Evolutionary conservation across 2,888 invertebrate species (phyloP).

Genomic region (Leucozona laternaria): DNA sequence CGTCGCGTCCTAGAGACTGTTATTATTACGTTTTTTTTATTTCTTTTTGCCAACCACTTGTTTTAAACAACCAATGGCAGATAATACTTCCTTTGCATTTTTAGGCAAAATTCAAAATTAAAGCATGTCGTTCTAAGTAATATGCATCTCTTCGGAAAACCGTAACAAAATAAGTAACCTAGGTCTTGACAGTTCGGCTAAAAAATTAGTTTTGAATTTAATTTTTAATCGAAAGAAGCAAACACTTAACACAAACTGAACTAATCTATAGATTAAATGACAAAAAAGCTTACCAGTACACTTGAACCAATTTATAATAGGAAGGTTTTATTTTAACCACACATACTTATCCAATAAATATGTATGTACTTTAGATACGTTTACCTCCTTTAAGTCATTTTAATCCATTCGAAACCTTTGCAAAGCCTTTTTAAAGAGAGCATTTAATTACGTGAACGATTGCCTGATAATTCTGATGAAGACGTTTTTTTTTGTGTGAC

Average conservation of each 20-base stretch:
- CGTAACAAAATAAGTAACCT: too few species aligned
- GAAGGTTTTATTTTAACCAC: not conserved
- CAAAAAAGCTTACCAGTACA: not conserved
- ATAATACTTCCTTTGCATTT: too few species aligned
- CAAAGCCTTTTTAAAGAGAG: conserved; percentile 1
- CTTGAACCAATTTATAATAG: not conserved
- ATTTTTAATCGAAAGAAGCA: not conserved
- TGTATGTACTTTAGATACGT: not conserved
- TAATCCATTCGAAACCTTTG: conserved; percentile 29
- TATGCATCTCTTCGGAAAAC: too few species aligned
- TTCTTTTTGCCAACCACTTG: too few species aligned
- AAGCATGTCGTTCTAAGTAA: too few species aligned
- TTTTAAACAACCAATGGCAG: too few species aligned
- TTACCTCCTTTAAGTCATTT: not conserved
- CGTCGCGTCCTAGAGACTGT: too few species aligned
- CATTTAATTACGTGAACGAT: conserved; percentile 19
- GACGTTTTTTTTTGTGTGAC: not conserved
- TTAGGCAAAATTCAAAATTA: too few species aligned
- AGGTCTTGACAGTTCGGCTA: not conserved
- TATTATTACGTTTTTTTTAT: too few species aligned
- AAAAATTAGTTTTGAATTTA: not conserved
- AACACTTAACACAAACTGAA: not conserved
- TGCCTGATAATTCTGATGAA: not conserved
- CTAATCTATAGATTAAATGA: not conserved
- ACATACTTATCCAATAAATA: conserved; percentile 2